phyloP scores from a whole-genome alignment of 92 coral and sea anemone genomes.

The Galaxea fascicularis region DNA sequence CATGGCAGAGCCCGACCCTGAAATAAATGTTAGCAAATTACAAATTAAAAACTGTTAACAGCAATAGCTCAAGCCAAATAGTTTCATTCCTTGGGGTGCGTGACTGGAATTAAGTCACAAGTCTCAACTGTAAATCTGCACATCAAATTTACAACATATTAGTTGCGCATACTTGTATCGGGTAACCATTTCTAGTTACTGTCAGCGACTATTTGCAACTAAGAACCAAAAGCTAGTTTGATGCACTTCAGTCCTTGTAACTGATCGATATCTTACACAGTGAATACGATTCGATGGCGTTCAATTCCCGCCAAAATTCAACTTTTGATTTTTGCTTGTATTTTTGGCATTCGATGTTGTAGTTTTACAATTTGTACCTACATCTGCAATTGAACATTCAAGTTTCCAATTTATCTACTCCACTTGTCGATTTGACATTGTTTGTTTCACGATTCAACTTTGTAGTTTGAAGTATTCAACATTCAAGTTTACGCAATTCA shows the following conservation, averaged over 20 bases:
- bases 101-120: not conserved
- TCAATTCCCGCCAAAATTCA: too few species aligned
- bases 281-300: not conserved
- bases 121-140: not conserved
- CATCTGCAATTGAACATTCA: too few species aligned
- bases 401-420: too few species aligned
- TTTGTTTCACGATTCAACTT: too few species aligned
- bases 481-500: too few species aligned
- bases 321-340: too few species aligned
- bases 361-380: too few species aligned
- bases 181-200: not conserved
- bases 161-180: not conserved
- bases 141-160: not conserved
- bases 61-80: not conserved
- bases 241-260: not conserved
- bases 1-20: not conserved
- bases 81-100: not conserved
- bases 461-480: too few species aligned
- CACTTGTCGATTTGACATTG: too few species aligned
- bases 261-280: not conserved
- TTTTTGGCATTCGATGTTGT: too few species aligned
- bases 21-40: not conserved
- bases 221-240: not conserved
- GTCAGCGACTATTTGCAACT: not conserved
- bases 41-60: not conserved